phyloP scores from a whole-genome alignment of 2,888 invertebrate species.

The Plagodis pulveraria region DNA sequence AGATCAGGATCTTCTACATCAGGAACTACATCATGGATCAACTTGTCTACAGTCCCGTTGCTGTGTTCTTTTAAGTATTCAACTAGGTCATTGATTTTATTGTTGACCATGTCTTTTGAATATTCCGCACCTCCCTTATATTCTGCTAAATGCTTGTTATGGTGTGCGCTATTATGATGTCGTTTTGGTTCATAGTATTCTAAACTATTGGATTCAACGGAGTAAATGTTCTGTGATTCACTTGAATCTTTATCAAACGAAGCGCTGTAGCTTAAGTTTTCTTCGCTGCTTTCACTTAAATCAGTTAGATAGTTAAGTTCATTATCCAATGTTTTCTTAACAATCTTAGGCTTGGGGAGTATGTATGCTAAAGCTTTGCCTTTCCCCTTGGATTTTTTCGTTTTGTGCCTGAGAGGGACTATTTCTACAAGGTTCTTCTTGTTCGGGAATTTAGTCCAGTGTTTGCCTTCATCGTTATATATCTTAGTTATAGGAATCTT shows the following conservation, averaged over 20 bases:
- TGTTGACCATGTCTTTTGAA: neutral
- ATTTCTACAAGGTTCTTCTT: constrained; percentile 28
- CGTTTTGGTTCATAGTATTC: neutral
- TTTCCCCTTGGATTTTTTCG: neutral
- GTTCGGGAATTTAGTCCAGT: constrained; percentile 1
- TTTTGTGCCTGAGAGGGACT: neutral
- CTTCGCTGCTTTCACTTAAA: neutral
- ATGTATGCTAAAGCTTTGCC: constrained; percentile 1
- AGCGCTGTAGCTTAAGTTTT: neutral
- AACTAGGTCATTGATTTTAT: neutral
- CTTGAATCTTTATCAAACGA: neutral
- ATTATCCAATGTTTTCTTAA: neutral
- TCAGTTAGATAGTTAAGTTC: neutral
- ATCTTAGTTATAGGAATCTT: constrained; percentile 9
- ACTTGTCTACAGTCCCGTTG: neutral
- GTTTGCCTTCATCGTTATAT: constrained; percentile 16
- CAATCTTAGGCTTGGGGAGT: neutral
- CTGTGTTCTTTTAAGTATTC: neutral
- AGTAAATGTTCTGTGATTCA: neutral
- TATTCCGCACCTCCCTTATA: neutral
- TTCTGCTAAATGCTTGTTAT: neutral
- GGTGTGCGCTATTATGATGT: neutral
- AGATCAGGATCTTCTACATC: neutral
- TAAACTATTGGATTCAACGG: neutral
- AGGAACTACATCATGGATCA: neutral